Base-by-base conservation (phyloP, 2,113 vertebrate species). In the Scalopus aquaticus region DNA sequence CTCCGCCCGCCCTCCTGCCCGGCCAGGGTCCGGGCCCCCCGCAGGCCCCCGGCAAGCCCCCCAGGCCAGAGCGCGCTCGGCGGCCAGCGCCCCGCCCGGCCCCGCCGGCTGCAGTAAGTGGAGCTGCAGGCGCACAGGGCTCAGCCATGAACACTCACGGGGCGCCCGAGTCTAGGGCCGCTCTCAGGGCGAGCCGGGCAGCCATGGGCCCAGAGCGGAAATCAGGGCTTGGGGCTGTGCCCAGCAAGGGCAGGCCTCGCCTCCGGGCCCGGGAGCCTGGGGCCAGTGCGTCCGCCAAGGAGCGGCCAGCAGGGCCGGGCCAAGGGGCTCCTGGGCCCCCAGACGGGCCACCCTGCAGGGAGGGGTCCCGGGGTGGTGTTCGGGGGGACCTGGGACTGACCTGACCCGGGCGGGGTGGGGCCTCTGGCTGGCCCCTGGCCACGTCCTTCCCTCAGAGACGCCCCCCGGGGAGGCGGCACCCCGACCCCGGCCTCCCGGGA, bases 91-190 rank as follows among this genome's bases (percentile, higher is more conserved):
- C 86, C 0, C 58, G 65, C 69, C 86, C 0, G 62, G 65, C 69
- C 0, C 46, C 46, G 46, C 46, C 46, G 46, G 46, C 46, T 10
- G 11, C 46, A 91, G 98, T 96, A 97, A 98, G 82, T 0, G 39
- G 97, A 98, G 78, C 97, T 74, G 51, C 72, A 67, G 93, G 86
- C 49, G 86, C 85, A 6, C 82, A 93, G 94, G 92, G 80, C 96
- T 91, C 87, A 0, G 32, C 62, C 97, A 98, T 98, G 94, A 98
- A 98, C 88, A 98, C 82, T 97, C 85, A 98, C 97, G 97, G 97
- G 97, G 82, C 77, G 60, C 83, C 91, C 49, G 92, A 94, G 82
- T 12, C 4, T 3, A 32, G 90, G 78, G 95, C 96, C 78, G 91
- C 82, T 12, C 12, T 62, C 19, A 7, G 65, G 69, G 76, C 73